Percentiles rank a stretch among this genome's conserved stretches.
These are phyloP conservation scores for Sinhomidia bicolor DNA, from an alignment of 2,888 invertebrate species.

Conservation along the genomic window DNA sequence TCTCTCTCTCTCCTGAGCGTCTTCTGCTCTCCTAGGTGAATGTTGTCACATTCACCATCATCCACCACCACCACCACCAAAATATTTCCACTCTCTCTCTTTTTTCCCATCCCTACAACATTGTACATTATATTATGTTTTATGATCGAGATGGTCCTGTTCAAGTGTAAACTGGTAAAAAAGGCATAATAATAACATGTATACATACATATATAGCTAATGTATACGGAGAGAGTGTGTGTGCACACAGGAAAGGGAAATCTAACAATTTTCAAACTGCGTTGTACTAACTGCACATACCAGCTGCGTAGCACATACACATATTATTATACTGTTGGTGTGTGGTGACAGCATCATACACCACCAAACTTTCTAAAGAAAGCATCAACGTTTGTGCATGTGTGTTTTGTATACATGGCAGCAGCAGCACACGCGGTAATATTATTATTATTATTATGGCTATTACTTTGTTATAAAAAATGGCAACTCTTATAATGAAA, in stretches of 20 bases:
- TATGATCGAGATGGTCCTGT: conserved; percentile 51
- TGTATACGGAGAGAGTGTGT: too few species aligned
- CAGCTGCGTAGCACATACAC: conserved; percentile 12
- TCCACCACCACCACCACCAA: too few species aligned
- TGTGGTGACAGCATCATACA: neutral
- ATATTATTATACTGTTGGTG: too few species aligned
- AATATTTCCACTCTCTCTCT: conserved; percentile 18
- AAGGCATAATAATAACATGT: conserved; percentile 25
- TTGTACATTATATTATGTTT: conserved; percentile 56
- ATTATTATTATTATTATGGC: too few species aligned
- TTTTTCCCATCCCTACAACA: conserved; percentile 12
- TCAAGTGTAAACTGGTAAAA: conserved; percentile 39
- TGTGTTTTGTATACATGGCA: too few species aligned
- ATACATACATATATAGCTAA: too few species aligned
- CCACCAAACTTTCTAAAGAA: too few species aligned
- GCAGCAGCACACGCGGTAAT: conserved; percentile 2
- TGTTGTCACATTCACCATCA: conserved; percentile 60
- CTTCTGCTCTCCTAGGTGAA: conserved; percentile 34
- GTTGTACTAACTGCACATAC: conserved; percentile 32
- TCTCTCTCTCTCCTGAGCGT: conserved; percentile 18
- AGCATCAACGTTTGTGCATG: neutral
- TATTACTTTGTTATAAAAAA: conserved; percentile 25
- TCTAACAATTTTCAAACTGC: conserved; percentile 27
- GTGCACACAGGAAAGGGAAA: conserved; percentile 10
- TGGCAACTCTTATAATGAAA: conserved; percentile 30